Conservation (phyloP, 1,140 invertebrate genomes). For the Ceratina calcarata region DNA sequence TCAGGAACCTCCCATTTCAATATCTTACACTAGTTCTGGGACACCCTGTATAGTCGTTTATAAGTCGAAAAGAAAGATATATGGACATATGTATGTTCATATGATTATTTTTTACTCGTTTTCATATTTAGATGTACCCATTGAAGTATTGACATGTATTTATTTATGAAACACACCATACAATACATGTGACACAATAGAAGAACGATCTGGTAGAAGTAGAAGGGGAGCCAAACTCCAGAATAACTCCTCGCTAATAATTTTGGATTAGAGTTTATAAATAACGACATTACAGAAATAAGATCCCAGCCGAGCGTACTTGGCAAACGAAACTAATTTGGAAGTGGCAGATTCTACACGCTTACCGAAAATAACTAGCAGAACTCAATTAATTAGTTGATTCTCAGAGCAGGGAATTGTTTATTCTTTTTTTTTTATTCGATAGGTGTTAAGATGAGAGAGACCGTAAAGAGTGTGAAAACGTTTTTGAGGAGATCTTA, state of each 20-base stretch:
- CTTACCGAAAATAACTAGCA: conserved; percentile 11
- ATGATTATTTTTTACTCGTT: too few relatives aligned
- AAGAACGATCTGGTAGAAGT: too few relatives aligned
- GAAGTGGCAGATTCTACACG: neutral
- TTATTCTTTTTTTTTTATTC: conserved; percentile 11
- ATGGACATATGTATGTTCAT: too few relatives aligned
- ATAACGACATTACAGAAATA: neutral
- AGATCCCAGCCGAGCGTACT: neutral
- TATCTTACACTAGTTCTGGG: too few relatives aligned
- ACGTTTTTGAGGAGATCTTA: neutral
- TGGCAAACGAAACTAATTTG: conserved; percentile 23
- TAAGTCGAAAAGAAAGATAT: too few relatives aligned
- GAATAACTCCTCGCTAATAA: conserved; percentile 19
- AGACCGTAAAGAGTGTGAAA: neutral
- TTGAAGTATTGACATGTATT: too few relatives aligned
- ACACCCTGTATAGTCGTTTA: too few relatives aligned
- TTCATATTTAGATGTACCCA: too few relatives aligned
- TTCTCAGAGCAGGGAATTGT: neutral
- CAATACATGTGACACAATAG: too few relatives aligned
- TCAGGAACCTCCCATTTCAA: too few relatives aligned
- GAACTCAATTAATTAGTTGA: neutral
- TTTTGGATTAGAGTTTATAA: conserved; percentile 30
- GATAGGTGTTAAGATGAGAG: conserved; percentile 29
- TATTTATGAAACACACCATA: too few relatives aligned
- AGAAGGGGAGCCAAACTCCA: too few relatives aligned